These are phyloP conservation scores for Scaptomyza reducta DNA, from an alignment of 2,888 invertebrate genomes.

Conservation along the genomic window DNA sequence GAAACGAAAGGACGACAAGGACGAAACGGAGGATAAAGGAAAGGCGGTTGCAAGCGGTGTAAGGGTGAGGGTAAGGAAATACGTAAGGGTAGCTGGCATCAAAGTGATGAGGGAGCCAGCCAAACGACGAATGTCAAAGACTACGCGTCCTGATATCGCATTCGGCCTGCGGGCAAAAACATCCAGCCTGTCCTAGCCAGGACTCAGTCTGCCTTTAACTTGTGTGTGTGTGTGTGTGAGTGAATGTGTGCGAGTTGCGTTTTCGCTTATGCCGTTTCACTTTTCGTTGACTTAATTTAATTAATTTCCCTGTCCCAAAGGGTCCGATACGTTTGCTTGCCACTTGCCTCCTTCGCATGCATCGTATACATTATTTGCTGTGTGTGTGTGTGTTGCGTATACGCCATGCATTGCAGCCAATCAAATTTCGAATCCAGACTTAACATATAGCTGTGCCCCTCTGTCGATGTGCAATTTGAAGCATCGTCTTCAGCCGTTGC, in stretches of 20 bases:
- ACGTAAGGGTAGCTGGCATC: slow-evolving; percentile 21
- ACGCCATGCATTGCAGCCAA: slow-evolving; percentile 60
- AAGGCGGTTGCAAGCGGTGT: neutral
- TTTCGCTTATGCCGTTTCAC: slow-evolving; percentile 73
- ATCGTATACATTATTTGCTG: slow-evolving; percentile 44
- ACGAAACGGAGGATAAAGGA: neutral
- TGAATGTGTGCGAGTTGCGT: slow-evolving; percentile 33
- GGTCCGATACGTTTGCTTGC: slow-evolving; percentile 60
- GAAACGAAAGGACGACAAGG: neutral
- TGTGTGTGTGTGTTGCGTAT: slow-evolving; percentile 52
- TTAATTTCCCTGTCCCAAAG: slow-evolving; percentile 76
- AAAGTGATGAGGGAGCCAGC: slow-evolving; percentile 52
- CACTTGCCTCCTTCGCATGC: slow-evolving; percentile 19
- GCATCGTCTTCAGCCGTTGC: slow-evolving; percentile 14
- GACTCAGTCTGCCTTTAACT: slow-evolving; percentile 10
- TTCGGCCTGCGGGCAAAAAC: slow-evolving; percentile 58
- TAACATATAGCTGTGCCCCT: slow-evolving; percentile 13
- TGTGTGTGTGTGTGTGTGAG: slow-evolving; percentile 23
- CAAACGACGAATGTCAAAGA: slow-evolving; percentile 71
- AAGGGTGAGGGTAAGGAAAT: too few relatives aligned
- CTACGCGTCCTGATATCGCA: slow-evolving; percentile 43
- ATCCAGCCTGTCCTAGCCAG: slow-evolving; percentile 49
- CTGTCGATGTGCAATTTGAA: slow-evolving; percentile 33
- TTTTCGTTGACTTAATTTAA: slow-evolving; percentile 80
- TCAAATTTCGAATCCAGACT: slow-evolving; percentile 19